Percentiles rank a stretch among this genome's conserved stretches.
phyloP scores from a whole-genome alignment of 2,113 vertebrate species.

The Toxotes chatareus region DNA sequence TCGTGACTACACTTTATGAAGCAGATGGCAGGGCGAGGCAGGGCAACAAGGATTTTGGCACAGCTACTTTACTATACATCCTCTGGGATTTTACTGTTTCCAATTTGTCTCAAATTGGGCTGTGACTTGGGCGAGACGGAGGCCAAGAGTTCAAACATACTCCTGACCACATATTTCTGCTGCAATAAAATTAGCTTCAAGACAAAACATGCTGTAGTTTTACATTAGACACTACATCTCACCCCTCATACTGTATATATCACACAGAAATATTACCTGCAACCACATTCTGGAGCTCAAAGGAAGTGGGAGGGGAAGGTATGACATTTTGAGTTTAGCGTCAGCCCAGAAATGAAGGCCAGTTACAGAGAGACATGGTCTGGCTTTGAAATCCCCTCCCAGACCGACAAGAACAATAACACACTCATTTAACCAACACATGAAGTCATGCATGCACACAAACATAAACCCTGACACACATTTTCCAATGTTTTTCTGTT shows the following conservation, averaged over 20 bases:
- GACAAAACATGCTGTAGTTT: constrained; percentile 50
- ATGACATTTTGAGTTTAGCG: constrained; percentile 59
- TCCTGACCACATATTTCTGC: constrained; percentile 42
- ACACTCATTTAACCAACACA: constrained; percentile 55
- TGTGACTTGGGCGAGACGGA: constrained; percentile 50
- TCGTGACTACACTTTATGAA: constrained; percentile 70
- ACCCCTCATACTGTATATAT: neutral
- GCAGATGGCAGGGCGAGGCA: constrained; percentile 76
- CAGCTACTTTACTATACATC: constrained; percentile 61
- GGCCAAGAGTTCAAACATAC: constrained; percentile 64
- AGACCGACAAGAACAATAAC: constrained; percentile 56
- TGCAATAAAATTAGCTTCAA: constrained; percentile 55
- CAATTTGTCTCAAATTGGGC: constrained; percentile 61
- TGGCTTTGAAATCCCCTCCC: constrained; percentile 64
- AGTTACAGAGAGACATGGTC: constrained; percentile 47
- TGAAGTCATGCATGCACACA: constrained; percentile 55
- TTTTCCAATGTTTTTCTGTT: constrained; percentile 23
- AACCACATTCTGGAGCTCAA: constrained; percentile 49
- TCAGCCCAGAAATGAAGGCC: constrained; percentile 56
- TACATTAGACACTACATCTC: constrained; percentile 21
- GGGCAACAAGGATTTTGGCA: constrained; percentile 59
- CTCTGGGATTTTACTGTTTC: constrained; percentile 69
- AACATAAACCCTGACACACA: constrained; percentile 40
- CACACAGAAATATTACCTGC: constrained; percentile 57
- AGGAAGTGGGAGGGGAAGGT: constrained; percentile 38